Evolutionary conservation across 2,888 invertebrate genomes (phyloP).

Genomic region (Nineta flava): DNA sequence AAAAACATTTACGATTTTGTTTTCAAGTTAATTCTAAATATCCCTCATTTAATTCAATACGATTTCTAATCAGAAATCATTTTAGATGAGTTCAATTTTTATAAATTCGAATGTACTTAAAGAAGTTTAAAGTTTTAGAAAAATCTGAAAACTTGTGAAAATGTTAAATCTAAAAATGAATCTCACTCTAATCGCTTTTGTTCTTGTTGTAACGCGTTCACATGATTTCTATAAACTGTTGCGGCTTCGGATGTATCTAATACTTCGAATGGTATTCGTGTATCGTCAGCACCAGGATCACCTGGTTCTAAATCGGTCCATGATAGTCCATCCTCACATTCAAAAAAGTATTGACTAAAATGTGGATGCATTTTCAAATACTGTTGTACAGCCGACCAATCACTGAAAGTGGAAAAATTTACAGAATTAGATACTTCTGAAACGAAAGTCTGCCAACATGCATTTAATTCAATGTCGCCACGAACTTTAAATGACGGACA

Average conservation of each 20-base stretch:
- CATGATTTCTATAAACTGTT: slow-evolving; percentile 77
- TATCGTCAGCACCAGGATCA: slow-evolving; percentile 42
- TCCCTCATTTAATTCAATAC: too few relatives aligned
- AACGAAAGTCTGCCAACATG: not conserved
- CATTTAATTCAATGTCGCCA: too few relatives aligned
- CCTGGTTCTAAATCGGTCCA: slow-evolving; percentile 61
- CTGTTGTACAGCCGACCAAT: slow-evolving; percentile 77
- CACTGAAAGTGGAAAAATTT: slow-evolving; percentile 37
- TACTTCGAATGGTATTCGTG: slow-evolving; percentile 82
- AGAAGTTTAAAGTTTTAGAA: too few relatives aligned
- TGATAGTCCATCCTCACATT: slow-evolving; percentile 44
- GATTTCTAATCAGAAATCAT: too few relatives aligned
- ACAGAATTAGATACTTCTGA: not conserved
- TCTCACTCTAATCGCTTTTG: slow-evolving; percentile 83
- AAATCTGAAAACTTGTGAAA: too few relatives aligned
- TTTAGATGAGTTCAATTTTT: too few relatives aligned
- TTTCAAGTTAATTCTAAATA: too few relatives aligned
- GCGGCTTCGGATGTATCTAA: slow-evolving; percentile 84
- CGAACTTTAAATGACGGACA: too few relatives aligned
- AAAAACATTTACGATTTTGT: too few relatives aligned
- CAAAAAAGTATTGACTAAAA: slow-evolving; percentile 84
- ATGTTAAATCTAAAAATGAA: too few relatives aligned
- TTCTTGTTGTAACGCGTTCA: slow-evolving; percentile 82
- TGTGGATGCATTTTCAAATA: slow-evolving; percentile 83
- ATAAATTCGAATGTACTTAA: too few relatives aligned